Base-by-base conservation (phyloP, 2,113 vertebrate species). In the Myotis brandtii region DNA sequence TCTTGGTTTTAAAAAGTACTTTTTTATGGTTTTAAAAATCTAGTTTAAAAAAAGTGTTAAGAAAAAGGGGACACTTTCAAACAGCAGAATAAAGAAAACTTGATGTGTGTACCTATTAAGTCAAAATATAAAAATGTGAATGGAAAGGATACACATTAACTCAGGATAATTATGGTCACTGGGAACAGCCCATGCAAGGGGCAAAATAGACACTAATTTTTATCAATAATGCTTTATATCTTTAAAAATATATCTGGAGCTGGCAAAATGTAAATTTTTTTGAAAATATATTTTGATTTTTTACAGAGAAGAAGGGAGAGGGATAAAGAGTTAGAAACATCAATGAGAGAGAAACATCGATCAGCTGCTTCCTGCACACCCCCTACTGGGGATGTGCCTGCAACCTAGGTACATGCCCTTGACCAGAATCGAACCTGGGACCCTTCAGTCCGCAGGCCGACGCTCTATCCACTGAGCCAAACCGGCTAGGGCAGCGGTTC, bases 11-110 rank as follows among this genome's bases (percentile, higher is more conserved):
- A 62, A 62, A 62, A 62, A 62, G 6, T 0, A 93, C 18, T 83
- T 70, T 81, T 89, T 43, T n/a, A 77, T 72, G 62, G 27, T n/a
- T 97, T 96, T 66, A 66, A 92, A 92, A 94, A 89, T 66, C 66
- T 8, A 66, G 59, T 59, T 76, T 32, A 56, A n/a, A 64, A 85
- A 91, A 91, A 56, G 16, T 59, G 17, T 77, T 54, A 79, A 52
- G 30, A 32, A 46, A 87, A 85, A 91, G 77, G 2, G 10, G 93
- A 88, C 18, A 69, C n/a, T 85, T 94, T 25, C 32, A 64, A 92
- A 72, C 3, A 90, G 52, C 21, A 56, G n/a, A 95, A 50, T 72
- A 83, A 90, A 90, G 18, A 86, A 93, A 94, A 40, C 16, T 16
- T 80, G 54, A 32, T 64, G 4, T 54, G 2, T 83, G 20, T 73